These are phyloP conservation scores for Atrina japonica DNA, from an alignment of 2,888 invertebrate genomes.

Conservation along the genomic window DNA sequence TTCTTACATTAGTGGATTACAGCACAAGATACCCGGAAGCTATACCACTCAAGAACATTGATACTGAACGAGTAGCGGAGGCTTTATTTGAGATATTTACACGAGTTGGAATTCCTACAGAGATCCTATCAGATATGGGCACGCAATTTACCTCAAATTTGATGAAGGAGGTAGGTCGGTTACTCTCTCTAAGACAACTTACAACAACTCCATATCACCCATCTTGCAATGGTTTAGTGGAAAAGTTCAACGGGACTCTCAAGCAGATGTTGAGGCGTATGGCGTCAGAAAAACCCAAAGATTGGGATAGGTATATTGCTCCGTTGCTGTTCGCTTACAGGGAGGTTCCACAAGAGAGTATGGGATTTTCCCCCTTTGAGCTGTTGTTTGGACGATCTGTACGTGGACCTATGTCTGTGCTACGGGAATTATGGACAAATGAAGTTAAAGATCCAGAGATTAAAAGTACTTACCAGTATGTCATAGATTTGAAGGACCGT, in stretches of 20 bases:
- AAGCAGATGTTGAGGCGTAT: conserved; percentile 52
- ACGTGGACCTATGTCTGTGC: conserved; percentile 33
- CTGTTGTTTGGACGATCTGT: conserved; percentile 41
- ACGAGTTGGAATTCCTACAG: conserved; percentile 46
- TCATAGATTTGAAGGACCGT: conserved; percentile 45
- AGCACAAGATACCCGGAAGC: conserved; percentile 19
- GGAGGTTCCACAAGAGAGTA: conserved; percentile 58
- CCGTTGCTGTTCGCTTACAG: conserved; percentile 50
- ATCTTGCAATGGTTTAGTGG: conserved; percentile 45
- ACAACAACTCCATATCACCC: conserved; percentile 52
- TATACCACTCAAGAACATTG: conserved; percentile 16
- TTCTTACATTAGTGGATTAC: conserved; percentile 33
- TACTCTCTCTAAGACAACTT: conserved; percentile 42
- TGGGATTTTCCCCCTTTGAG: too few relatives aligned
- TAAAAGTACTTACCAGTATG: too few relatives aligned
- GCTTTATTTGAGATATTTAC: conserved; percentile 39
- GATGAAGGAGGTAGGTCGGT: conserved; percentile 48
- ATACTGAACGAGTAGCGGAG: conserved; percentile 13
- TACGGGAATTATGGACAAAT: conserved; percentile 36
- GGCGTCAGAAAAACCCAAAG: conserved; percentile 39
- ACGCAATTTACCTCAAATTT: conserved; percentile 55
- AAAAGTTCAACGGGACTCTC: conserved; percentile 52
- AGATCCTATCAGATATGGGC: conserved; percentile 52
- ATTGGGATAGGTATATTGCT: conserved; percentile 55
- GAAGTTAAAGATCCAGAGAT: conserved; percentile 45